Conservation (phyloP, 2,113 vertebrate genomes). For the Misgurnus mizolepis region DNA sequence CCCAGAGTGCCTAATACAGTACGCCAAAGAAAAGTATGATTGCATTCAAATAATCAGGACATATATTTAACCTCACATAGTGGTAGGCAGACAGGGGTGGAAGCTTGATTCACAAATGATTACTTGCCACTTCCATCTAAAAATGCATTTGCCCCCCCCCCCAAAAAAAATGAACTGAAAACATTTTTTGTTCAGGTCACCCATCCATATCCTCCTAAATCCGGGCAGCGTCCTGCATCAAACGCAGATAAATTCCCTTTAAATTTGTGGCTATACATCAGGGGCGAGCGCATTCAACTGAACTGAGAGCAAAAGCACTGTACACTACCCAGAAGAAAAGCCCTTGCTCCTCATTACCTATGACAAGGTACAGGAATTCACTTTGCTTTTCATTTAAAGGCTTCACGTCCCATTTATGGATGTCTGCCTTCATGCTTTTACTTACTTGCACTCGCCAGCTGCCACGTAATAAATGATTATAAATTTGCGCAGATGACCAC, state of each 20-base stretch:
- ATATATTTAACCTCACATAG: not conserved
- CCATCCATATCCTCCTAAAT: slow-evolving; percentile 81
- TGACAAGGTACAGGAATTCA: slow-evolving; percentile 89
- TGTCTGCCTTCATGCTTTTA: slow-evolving; percentile 87
- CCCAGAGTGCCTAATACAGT: slow-evolving; percentile 59
- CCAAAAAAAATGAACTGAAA: not conserved
- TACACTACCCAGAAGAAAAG: slow-evolving; percentile 81
- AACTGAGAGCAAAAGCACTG: slow-evolving; percentile 83
- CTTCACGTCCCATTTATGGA: slow-evolving; percentile 81
- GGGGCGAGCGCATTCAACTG: slow-evolving; percentile 74
- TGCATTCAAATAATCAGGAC: slow-evolving; percentile 58
- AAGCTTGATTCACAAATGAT: not conserved
- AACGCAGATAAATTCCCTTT: slow-evolving; percentile 87
- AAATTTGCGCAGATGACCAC: slow-evolving; percentile 91
- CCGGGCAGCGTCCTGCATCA: slow-evolving; percentile 82
- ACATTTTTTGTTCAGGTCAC: slow-evolving; percentile 77
- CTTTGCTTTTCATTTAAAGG: slow-evolving; percentile 90
- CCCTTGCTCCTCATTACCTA: slow-evolving; percentile 87
- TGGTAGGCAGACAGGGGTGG: not conserved
- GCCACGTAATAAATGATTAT: slow-evolving; percentile 91
- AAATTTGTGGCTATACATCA: slow-evolving; percentile 83
- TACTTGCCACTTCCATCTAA: not conserved
- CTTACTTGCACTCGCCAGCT: slow-evolving; percentile 76
- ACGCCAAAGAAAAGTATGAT: slow-evolving; percentile 52
- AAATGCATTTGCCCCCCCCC: not conserved